Percentiles rank a stretch among this genome's conserved stretches.
These are phyloP conservation scores for Lytechinus pictus DNA, from an alignment of 35 echinoderm and acorn worm species.

Conservation along the genomic window DNA sequence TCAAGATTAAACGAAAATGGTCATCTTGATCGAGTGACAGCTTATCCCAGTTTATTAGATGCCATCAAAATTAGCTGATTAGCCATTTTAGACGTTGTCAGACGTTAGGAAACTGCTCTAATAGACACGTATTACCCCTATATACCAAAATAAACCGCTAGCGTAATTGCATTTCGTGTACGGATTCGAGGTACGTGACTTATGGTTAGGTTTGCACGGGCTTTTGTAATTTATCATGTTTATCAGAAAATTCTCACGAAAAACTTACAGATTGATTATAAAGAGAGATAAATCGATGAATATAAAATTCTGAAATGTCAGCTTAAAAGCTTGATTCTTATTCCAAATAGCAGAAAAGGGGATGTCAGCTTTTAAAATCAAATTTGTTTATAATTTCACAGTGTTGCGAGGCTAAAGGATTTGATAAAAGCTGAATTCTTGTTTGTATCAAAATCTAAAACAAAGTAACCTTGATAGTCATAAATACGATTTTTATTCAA, in stretches of 20 bases:
- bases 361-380: too few relatives aligned
- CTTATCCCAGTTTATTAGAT: not conserved
- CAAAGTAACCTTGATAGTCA: too few relatives aligned
- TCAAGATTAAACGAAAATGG: not conserved
- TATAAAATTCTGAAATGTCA: not conserved
- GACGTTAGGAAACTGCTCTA: not conserved
- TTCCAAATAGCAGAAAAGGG: not conserved
- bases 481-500: too few relatives aligned
- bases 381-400: too few relatives aligned
- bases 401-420: too few relatives aligned
- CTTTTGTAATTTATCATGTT: not conserved
- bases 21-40: not conserved
- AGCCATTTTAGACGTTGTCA: not conserved
- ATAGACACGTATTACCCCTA: not conserved
- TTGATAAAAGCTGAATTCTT: too few relatives aligned
- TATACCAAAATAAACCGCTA: not conserved
- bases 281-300: not conserved
- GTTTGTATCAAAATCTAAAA: too few relatives aligned
- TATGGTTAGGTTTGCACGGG: not conserved
- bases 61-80: not conserved
- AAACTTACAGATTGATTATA: not conserved
- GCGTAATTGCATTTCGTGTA: not conserved
- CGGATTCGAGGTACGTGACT: not conserved
- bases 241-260: not conserved
- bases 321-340: not conserved